Evolutionary conservation across 2,113 vertebrate genomes (phyloP), one percentile per base, ranked within the genome.

Genomic region (Pandion haliaetus): DNA sequence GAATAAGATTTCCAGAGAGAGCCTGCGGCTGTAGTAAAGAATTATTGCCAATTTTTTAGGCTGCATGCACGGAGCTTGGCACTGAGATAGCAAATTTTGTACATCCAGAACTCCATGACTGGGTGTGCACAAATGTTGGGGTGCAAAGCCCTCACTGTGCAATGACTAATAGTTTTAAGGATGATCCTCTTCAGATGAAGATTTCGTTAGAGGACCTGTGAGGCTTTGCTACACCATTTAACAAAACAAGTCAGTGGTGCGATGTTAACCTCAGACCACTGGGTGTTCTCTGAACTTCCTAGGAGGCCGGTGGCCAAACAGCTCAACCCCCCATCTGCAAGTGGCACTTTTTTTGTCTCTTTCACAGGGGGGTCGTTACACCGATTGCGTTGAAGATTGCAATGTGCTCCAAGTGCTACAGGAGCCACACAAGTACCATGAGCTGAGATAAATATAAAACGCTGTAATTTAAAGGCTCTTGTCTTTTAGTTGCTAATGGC

Each of bases 401-500:
- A 42, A 38, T 0, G 0, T 3, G 5, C 72, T 71, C 63, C 58
- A 58, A 74, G 55, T 40, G 55, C 76, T 88, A 28, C 14, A 71
- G 67, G 71, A 92, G 38, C 67, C 36, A 17, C 70, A 49, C 0
- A 0, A 90, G 59, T 78, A 84, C 72, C 32, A 47, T 0, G 2
- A 78, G 23, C 74, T 93, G 62, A 82, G 32, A 77, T 15, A 96
- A 82, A 54, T 85, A 65, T 57, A 96, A 96, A 94, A 96, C 66
- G 59, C 66, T 88, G 32, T 77, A 65, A 96, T 96, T 95, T 88
- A 95, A 92, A 96, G 86, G 80, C 50, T 82, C 90, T 92, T 94
- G 78, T 86, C 91, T 95, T 97, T 96, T 73, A 71, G 89, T 87
- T 89, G 82, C 80, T 93, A 96, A 91, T 95, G 70, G 82, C 89